Percentiles rank a stretch among this genome's conserved stretches.
These are phyloP conservation scores for Apodemus sylvaticus DNA, from an alignment of 2,113 vertebrate genomes.

Conservation along the genomic window DNA sequence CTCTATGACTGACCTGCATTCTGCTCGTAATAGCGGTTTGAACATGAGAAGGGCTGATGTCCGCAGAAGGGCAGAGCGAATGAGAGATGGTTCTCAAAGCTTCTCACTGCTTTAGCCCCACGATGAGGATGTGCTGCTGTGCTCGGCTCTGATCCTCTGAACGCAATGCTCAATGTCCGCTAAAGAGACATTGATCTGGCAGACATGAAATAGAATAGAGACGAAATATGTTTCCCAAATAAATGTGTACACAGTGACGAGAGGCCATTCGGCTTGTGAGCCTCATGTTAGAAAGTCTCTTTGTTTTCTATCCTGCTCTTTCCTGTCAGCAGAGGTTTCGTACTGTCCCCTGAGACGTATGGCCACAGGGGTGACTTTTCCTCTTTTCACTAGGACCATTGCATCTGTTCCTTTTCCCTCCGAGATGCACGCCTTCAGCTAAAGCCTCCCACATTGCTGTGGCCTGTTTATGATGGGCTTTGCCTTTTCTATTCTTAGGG, in stretches of 20 bases:
- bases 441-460: background rate
- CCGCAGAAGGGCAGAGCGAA: background rate
- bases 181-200: slow-evolving; percentile 13
- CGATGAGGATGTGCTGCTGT: background rate
- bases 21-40: background rate
- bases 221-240: background rate
- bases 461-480: background rate
- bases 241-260: background rate
- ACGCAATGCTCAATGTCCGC: background rate
- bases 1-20: background rate
- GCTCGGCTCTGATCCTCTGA: background rate
- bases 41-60: background rate
- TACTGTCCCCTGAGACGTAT: background rate
- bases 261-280: background rate
- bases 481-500: slow-evolving; percentile 19
- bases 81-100: background rate
- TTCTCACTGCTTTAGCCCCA: background rate
- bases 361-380: background rate
- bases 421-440: background rate
- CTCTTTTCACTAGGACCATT: background rate
- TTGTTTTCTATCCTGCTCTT: background rate
- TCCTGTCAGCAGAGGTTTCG: background rate
- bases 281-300: background rate
- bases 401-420: slow-evolving; percentile 18
- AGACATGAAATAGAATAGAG: background rate